These are phyloP conservation scores for Daptonema setosum DNA, from an alignment of 2,888 invertebrate species.

Conservation along the genomic window DNA sequence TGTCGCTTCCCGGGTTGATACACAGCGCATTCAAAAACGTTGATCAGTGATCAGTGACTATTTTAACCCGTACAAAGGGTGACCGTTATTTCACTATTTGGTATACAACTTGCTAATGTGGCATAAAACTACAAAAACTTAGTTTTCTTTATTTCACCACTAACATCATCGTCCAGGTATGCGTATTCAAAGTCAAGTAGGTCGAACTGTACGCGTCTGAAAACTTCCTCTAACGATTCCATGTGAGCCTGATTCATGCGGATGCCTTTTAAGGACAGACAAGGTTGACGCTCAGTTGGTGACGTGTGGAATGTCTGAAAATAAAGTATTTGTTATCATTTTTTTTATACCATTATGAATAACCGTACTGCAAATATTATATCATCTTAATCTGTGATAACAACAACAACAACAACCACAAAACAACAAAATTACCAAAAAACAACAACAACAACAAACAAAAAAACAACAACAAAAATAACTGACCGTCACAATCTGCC, in stretches of 20 bases:
- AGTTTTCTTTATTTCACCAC: too few relatives aligned
- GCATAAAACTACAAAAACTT: too few relatives aligned
- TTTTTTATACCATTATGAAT: too few relatives aligned
- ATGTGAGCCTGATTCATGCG: constrained; percentile 44
- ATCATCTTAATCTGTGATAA: too few relatives aligned
- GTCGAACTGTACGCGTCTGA: constrained; percentile 52
- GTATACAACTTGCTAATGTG: too few relatives aligned
- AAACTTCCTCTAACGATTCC: constrained; percentile 61
- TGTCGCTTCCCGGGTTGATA: too few relatives aligned
- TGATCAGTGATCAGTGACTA: too few relatives aligned
- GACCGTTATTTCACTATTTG: too few relatives aligned
- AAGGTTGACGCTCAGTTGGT: constrained; percentile 13
- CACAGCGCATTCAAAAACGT: too few relatives aligned
- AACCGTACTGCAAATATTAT: too few relatives aligned
- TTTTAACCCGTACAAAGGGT: too few relatives aligned
- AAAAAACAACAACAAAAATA: background rate
- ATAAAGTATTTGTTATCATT: too few relatives aligned
- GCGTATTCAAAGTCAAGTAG: constrained; percentile 47
- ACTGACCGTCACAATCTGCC: constrained; percentile 13
- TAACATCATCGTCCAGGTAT: constrained; percentile 48
- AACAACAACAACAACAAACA: background rate
- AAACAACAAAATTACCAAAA: background rate
- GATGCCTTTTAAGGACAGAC: constrained; percentile 31
- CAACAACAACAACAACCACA: background rate
- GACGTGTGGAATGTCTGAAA: constrained; percentile 15